Percentiles rank a stretch among this genome's conserved stretches.
phyloP scores from a whole-genome alignment of 1,140 invertebrate genomes.

The Cotesia typhae region DNA sequence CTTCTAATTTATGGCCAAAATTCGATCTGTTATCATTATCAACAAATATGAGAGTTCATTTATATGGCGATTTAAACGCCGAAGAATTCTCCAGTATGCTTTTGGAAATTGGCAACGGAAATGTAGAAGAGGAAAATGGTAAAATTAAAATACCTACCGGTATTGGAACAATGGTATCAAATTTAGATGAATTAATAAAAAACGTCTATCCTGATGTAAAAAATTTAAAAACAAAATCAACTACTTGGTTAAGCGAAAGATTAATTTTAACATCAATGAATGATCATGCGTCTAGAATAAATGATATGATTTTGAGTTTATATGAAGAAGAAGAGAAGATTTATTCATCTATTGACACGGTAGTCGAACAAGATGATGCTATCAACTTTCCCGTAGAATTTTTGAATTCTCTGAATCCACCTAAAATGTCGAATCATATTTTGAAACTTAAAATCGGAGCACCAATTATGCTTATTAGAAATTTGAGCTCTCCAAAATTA shows the following conservation, averaged over 20 bases:
- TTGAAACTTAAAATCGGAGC: not conserved
- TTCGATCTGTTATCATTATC: too few species aligned
- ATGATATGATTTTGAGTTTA: conserved; percentile 6
- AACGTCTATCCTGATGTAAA: conserved; percentile 52
- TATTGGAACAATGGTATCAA: conserved; percentile 11
- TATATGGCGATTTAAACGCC: too few species aligned
- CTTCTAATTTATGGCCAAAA: too few species aligned
- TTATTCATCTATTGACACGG: conserved; percentile 3
- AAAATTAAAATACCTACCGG: too few species aligned
- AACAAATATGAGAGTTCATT: too few species aligned
- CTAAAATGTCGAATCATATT: conserved; percentile 30
- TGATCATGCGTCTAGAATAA: conserved; percentile 1
- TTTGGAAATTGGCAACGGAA: too few species aligned
- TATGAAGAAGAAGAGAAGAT: not conserved
- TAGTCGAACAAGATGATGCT: not conserved
- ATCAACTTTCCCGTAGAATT: conserved; percentile 4
- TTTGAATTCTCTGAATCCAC: conserved; percentile 2
- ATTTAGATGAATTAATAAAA: conserved; percentile 55
- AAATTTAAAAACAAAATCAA: conserved; percentile 39
- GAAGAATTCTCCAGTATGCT: too few species aligned
- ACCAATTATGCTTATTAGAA: not conserved
- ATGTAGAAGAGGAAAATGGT: too few species aligned
- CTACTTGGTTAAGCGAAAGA: conserved; percentile 39
- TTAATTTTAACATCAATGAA: conserved; percentile 44
- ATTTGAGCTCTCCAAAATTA: too few species aligned